Conservation (phyloP, 2,888 invertebrate species). For the Zonitis immaculata region DNA sequence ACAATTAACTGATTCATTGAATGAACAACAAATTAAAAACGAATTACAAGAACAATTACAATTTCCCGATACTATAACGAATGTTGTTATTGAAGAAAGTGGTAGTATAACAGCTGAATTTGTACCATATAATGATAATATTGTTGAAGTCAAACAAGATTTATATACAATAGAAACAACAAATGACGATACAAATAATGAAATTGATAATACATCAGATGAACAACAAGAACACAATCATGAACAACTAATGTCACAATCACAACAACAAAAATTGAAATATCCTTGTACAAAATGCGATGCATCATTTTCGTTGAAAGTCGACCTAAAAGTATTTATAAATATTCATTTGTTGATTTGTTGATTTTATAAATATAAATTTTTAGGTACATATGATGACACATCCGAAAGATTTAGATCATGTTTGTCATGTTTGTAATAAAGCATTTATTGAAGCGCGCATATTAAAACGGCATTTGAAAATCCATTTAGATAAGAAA, state of each 20-base stretch:
- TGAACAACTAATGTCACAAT: background rate
- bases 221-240: constrained; percentile 2
- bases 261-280: constrained; percentile 32
- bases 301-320: constrained; percentile 43
- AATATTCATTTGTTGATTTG: background rate
- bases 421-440: constrained; percentile 44
- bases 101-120: constrained; percentile 37
- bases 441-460: constrained; percentile 48
- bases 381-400: constrained; percentile 47
- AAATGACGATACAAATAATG: constrained; percentile 12
- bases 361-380: constrained; percentile 1
- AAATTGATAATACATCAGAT: background rate
- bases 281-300: constrained; percentile 46
- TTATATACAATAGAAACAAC: constrained; percentile 15
- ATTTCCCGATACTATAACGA: constrained; percentile 37
- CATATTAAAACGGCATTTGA: constrained; percentile 48
- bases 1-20: constrained; percentile 34
- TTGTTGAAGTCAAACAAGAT: constrained; percentile 20
- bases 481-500: constrained; percentile 50
- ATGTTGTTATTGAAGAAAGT: constrained; percentile 38
- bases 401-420: constrained; percentile 46
- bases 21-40: constrained; percentile 32
- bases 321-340: constrained; percentile 29
- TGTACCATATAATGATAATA: constrained; percentile 32
- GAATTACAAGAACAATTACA: constrained; percentile 42